phyloP scores from a whole-genome alignment of 1,140 invertebrate genomes.

The Venturia canescens region DNA sequence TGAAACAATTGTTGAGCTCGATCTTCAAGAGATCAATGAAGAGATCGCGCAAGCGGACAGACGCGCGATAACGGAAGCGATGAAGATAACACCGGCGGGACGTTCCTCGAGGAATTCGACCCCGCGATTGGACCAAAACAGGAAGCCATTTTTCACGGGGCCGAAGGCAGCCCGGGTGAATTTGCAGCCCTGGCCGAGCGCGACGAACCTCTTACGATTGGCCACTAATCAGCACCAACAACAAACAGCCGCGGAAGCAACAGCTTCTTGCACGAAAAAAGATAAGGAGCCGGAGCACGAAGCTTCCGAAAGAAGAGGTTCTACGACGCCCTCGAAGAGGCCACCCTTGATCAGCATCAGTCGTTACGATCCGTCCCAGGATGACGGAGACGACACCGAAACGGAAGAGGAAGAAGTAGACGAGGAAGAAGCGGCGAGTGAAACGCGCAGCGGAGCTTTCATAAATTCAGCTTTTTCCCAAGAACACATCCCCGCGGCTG shows the following conservation, averaged over 20 bases:
- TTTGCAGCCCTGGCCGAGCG: conserved; percentile 70
- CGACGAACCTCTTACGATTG: conserved; percentile 62
- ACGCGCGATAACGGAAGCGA: conserved; percentile 54
- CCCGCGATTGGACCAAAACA: conserved; percentile 56
- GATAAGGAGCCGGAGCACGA: background rate
- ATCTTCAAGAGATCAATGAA: conserved; percentile 64
- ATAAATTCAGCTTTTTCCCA: conserved; percentile 64
- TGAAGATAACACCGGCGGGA: conserved; percentile 58
- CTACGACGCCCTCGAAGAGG: conserved; percentile 48
- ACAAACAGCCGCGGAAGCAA: background rate
- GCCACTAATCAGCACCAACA: conserved; percentile 21
- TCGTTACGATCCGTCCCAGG: conserved; percentile 42
- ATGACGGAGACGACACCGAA: background rate
- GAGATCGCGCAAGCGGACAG: conserved; percentile 50
- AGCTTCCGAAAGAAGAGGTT: background rate
- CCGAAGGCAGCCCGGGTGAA: conserved; percentile 59
- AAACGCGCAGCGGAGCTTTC: conserved; percentile 48
- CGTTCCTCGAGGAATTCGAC: conserved; percentile 55
- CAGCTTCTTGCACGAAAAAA: background rate
- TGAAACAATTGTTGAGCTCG: conserved; percentile 72
- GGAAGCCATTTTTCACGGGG: conserved; percentile 65
- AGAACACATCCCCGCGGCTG: conserved; percentile 53
- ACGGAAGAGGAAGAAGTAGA: background rate
- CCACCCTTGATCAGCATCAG: conserved; percentile 55
- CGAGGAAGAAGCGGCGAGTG: conserved; percentile 9